These are phyloP conservation scores for Nycticebus coucang DNA, from an alignment of 2,113 vertebrate species.

Conservation along the genomic window DNA sequence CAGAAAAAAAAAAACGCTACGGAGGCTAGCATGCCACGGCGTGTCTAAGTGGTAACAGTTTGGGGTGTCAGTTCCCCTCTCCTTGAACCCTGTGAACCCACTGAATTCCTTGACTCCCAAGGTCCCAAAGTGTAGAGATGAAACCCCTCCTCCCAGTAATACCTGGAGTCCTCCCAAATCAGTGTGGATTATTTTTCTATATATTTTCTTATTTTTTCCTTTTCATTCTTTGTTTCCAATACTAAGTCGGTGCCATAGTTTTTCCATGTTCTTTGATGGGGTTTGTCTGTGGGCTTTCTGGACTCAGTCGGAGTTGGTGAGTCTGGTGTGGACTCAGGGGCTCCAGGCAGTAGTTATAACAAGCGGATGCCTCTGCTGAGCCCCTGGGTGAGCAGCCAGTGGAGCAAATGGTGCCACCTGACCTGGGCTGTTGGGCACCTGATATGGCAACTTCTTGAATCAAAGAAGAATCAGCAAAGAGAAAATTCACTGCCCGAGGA, in stretches of 20 bases:
- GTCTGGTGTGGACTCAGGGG: not conserved
- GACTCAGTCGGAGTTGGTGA: not conserved
- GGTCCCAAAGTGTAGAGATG: not conserved
- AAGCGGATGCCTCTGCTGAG: not conserved
- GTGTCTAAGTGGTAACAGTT: rapidly evolving
- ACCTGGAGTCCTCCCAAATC: not conserved
- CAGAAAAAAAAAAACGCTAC: not conserved
- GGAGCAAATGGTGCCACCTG: not conserved
- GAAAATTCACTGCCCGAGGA: not conserved
- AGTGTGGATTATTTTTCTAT: not conserved
- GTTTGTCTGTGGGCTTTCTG: not conserved
- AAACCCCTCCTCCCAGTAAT: not conserved
- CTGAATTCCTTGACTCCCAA: not conserved
- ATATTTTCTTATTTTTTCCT: not conserved
- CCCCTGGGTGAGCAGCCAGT: not conserved
- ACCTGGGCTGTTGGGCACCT: not conserved
- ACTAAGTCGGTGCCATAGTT: not conserved
- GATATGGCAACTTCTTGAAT: not conserved
- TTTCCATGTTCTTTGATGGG: not conserved
- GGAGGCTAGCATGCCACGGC: not conserved
- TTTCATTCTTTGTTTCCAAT: too few species aligned
- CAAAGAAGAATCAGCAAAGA: not conserved
- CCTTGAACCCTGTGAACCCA: not conserved
- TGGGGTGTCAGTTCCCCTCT: not conserved
- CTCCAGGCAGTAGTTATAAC: not conserved